Conservation (phyloP, 1,140 invertebrate genomes). For the Charaxes varanes region DNA sequence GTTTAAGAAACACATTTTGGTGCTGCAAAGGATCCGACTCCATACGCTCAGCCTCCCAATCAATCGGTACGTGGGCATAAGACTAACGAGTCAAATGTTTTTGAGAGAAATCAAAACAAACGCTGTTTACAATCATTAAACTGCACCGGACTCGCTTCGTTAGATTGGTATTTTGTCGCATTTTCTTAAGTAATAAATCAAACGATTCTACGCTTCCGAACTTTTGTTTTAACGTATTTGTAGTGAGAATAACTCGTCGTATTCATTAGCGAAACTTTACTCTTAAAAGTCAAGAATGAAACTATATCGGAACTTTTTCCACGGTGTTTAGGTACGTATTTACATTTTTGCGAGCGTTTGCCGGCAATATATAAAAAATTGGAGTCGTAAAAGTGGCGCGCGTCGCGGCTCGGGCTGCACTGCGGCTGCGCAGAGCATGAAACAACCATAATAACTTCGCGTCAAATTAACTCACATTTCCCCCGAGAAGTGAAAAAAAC, state of each 20-base stretch:
- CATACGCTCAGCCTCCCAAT: constrained; percentile 30
- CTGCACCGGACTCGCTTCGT: constrained; percentile 8
- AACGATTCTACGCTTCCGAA: constrained; percentile 3
- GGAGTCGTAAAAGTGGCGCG: constrained; percentile 27
- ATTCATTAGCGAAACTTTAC: constrained; percentile 56
- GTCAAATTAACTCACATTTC: constrained; percentile 62
- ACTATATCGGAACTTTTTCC: constrained; percentile 5
- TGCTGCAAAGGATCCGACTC: constrained; percentile 17
- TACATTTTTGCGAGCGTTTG: constrained; percentile 29
- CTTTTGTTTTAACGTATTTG: constrained; percentile 1
- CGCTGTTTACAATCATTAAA: constrained; percentile 7
- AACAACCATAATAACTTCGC: constrained; percentile 45
- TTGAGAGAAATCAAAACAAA: constrained; percentile 13
- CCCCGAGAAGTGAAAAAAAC: constrained; percentile 60
- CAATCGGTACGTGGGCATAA: constrained; percentile 5
- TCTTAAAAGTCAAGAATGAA: constrained; percentile 55
- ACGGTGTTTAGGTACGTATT: background rate
- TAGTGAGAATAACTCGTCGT: constrained; percentile 6
- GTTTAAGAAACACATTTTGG: constrained; percentile 71
- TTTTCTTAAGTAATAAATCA: constrained; percentile 3
- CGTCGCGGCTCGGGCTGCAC: constrained; percentile 29
- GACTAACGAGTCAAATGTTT: no score
- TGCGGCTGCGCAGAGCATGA: constrained; percentile 28
- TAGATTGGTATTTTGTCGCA: constrained; percentile 16
- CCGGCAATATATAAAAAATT: constrained; percentile 11